Percentiles rank a stretch among this genome's conserved stretches.
Evolutionary conservation across 2,888 invertebrate genomes (phyloP).

Genomic region (Caenorhabditis sp.): DNA sequence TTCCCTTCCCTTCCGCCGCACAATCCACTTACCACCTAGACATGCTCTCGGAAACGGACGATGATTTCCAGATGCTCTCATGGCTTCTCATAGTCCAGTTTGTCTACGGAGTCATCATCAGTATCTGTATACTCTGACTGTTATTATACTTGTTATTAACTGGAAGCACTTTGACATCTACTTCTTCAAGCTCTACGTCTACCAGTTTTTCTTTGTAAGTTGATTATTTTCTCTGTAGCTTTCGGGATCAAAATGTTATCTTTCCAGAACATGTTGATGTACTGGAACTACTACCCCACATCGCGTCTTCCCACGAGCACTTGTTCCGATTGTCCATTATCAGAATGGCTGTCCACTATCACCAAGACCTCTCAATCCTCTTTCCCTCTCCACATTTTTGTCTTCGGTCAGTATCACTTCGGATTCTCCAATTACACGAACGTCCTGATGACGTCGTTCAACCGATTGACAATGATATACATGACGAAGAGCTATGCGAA

Average conservation of each 20-base stretch:
- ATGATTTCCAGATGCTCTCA: conserved; percentile 43
- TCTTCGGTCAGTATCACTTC: conserved; percentile 38
- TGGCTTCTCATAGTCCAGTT: conserved; percentile 40
- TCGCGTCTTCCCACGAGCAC: conserved; percentile 37
- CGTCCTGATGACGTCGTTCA: conserved; percentile 44
- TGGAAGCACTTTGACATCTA: conserved; percentile 57
- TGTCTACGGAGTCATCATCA: conserved; percentile 32
- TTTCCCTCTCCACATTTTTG: conserved; percentile 32
- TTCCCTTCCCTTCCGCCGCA: neutral
- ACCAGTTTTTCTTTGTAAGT: conserved; percentile 54
- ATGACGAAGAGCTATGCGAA: conserved; percentile 32
- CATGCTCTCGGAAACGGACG: conserved; percentile 15
- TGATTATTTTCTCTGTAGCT: neutral
- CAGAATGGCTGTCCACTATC: conserved; percentile 32
- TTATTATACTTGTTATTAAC: conserved; percentile 32
- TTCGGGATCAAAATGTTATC: neutral
- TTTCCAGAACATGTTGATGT: conserved; percentile 49
- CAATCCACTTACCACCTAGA: neutral
- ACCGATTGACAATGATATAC: conserved; percentile 46
- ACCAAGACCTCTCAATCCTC: neutral
- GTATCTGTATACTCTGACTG: conserved; percentile 45
- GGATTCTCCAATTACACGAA: conserved; percentile 43
- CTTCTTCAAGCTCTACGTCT: conserved; percentile 57
- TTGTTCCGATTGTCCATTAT: conserved; percentile 25
- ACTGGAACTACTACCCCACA: conserved; percentile 45